These are phyloP conservation scores for Rostratula benghalensis DNA, from an alignment of 2,113 vertebrate genomes.

Conservation along the genomic window DNA sequence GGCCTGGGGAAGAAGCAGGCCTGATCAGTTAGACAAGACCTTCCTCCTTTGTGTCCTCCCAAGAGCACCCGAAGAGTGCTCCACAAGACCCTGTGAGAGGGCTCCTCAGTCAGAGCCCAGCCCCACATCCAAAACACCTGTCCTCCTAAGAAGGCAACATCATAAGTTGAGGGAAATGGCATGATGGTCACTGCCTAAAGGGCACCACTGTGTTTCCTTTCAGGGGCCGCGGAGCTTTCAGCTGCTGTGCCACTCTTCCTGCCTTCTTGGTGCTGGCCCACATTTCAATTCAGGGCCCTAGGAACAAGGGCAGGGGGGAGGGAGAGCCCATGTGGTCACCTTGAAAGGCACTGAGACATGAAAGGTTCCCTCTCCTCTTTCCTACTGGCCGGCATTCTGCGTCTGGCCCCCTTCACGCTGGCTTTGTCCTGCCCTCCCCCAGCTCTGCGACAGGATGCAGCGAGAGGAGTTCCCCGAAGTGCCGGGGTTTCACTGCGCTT, in stretches of 20 bases:
- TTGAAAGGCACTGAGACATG: background rate
- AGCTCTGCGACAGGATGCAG: background rate
- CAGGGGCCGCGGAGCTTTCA: background rate
- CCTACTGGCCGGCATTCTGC: background rate
- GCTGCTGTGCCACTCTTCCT: background rate
- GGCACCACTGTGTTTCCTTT: rapidly evolving
- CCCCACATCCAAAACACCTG: rapidly evolving
- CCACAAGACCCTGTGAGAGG: background rate
- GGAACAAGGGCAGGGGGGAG: background rate
- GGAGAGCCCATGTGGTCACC: background rate
- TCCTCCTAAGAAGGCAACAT: background rate
- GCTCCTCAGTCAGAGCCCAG: background rate
- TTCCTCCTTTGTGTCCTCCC: background rate
- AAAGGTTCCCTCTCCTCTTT: background rate
- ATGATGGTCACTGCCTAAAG: rapidly evolving
- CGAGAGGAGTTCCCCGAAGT: background rate
- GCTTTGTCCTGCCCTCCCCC: background rate
- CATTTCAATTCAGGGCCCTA: background rate
- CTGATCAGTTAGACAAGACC: background rate
- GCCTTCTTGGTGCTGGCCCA: background rate
- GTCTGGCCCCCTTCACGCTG: background rate
- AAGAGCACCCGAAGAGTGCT: background rate
- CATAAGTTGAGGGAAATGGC: background rate
- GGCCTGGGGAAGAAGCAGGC: background rate
- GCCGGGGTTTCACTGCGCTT: background rate